Evolutionary conservation across 2,888 invertebrate species (phyloP).

Genomic region (Thyatira batis): DNA sequence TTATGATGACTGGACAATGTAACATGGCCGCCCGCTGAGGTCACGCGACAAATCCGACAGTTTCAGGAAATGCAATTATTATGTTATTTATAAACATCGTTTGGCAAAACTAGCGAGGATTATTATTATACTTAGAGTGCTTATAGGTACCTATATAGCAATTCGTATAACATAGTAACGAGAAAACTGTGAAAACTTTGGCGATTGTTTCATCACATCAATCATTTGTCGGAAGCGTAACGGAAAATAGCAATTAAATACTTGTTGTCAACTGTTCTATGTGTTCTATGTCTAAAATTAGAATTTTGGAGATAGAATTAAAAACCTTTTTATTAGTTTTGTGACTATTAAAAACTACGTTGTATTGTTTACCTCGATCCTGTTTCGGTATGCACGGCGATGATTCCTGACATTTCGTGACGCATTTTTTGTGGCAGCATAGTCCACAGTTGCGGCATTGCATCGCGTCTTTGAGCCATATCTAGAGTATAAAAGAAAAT

Average conservation of each 20-base stretch:
- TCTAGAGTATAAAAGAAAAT: constrained; percentile 74
- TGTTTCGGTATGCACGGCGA: constrained; percentile 71
- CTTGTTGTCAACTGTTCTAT: no score
- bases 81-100: constrained; percentile 23
- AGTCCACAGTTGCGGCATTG: constrained; percentile 94
- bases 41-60: constrained; percentile 19
- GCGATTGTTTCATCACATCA: neutral
- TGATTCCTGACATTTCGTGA: constrained; percentile 88
- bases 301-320: neutral
- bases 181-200: constrained; percentile 1
- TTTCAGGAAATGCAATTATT: constrained; percentile 37
- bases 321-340: neutral
- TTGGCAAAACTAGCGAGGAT: constrained; percentile 22
- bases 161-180: no score
- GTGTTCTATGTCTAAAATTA: no score
- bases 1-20: constrained; percentile 7
- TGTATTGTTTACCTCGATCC: constrained; percentile 63
- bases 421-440: constrained; percentile 98
- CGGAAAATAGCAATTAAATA: neutral
- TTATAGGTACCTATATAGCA: no score
- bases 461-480: constrained; percentile 98
- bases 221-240: neutral
- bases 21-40: constrained; percentile 19
- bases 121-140: constrained; percentile 2
- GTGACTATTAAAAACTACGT: neutral